phyloP scores from a whole-genome alignment of 2,888 invertebrate genomes.

The Eupithecia inturbata region DNA sequence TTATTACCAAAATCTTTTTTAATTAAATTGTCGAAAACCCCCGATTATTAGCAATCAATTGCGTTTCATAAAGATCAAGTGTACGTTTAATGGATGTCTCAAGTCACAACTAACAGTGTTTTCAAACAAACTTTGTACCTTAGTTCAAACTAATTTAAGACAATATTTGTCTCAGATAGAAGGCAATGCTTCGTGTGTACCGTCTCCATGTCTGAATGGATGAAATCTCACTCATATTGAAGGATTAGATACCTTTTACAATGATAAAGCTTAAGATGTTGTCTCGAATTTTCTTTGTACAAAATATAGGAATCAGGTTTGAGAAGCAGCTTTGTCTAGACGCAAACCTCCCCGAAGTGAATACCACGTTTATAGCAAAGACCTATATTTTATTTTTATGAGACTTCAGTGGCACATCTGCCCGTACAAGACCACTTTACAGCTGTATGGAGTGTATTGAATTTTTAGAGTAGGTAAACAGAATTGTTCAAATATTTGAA shows the following conservation, averaged over 20 bases:
- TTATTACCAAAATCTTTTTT: background rate
- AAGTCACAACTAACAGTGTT: conserved; percentile 45
- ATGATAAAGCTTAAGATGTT: conserved; percentile 45
- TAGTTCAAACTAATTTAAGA: conserved; percentile 48
- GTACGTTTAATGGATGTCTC: conserved; percentile 28
- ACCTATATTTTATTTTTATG: conserved; percentile 44
- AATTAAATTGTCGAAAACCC: background rate
- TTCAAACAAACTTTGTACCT: conserved; percentile 51
- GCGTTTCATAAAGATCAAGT: conserved; percentile 25
- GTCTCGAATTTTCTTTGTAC: conserved; percentile 44
- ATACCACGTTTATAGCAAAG: conserved; percentile 40
- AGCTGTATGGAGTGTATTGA: conserved; percentile 22
- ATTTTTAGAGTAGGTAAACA: conserved; percentile 1
- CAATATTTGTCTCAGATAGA: conserved; percentile 55
- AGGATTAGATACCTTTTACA: conserved; percentile 39
- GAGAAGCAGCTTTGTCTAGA: conserved; percentile 53
- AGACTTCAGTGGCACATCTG: conserved; percentile 38
- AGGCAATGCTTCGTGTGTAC: conserved; percentile 41
- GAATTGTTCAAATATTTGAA: background rate
- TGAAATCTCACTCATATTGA: conserved; percentile 47
- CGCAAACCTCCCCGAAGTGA: conserved; percentile 46
- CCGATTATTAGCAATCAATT: background rate
- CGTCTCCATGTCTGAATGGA: conserved; percentile 48
- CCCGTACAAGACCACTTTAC: conserved; percentile 17
- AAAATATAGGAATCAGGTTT: conserved; percentile 50